These are phyloP conservation scores for Tupiocoris notatus DNA, from an alignment of 2,888 invertebrate species.

Conservation along the genomic window DNA sequence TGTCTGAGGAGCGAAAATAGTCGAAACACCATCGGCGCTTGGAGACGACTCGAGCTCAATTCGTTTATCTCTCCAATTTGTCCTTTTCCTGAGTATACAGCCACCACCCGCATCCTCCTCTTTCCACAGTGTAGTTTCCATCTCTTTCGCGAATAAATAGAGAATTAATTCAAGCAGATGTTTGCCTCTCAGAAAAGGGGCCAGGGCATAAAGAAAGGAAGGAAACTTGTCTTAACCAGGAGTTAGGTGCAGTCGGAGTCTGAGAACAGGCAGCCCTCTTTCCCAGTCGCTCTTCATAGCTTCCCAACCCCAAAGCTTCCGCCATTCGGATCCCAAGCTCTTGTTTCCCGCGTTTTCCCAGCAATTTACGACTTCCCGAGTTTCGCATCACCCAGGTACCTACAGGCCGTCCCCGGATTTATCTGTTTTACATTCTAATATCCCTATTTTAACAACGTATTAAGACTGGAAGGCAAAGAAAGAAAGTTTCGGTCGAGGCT, in stretches of 20 bases:
- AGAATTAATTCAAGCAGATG: conserved; percentile 29
- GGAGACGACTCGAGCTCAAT: background rate
- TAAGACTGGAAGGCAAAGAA: background rate
- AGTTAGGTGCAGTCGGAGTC: conserved; percentile 2
- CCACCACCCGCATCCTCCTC: background rate
- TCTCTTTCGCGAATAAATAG: conserved; percentile 19
- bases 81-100: background rate
- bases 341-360: background rate
- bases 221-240: conserved; percentile 20
- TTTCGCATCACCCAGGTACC: conserved; percentile 19
- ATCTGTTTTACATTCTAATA: conserved; percentile 31
- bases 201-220: conserved; percentile 11
- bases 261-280: background rate
- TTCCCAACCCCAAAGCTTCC: background rate
- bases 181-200: conserved; percentile 16
- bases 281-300: background rate
- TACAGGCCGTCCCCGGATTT: conserved; percentile 7
- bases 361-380: conserved; percentile 20
- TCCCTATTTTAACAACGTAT: conserved; percentile 25
- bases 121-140: too few species aligned
- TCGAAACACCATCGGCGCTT: background rate
- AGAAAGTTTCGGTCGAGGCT: background rate
- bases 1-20: background rate
- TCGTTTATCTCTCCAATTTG: conserved; percentile 13
- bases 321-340: background rate